Evolutionary conservation across 1,140 invertebrate genomes (phyloP), one percentile per base, ranked within the genome.

Genomic region (Dufourea novaeangliae): DNA sequence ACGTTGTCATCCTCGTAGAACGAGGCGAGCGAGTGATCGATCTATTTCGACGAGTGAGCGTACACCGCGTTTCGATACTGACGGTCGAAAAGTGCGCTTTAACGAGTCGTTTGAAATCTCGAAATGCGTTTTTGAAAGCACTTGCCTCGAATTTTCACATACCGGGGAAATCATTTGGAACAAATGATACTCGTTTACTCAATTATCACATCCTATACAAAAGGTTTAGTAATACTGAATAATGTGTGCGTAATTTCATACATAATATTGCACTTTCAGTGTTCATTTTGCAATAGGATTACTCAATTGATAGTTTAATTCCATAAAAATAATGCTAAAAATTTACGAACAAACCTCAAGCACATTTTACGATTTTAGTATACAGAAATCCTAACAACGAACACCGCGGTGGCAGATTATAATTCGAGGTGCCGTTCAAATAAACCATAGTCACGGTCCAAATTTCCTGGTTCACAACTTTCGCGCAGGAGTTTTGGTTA

Each of bases 11-110:
- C 70, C 46, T 62, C n/a, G 20, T 73, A 34, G 34, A 73, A 72
- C 77, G 78, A 83, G 66, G 62, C 67, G 78, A 74, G 79, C 78
- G 71, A 79, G 34, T 78, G 81, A 88, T 86, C 81, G 83, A 89
- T 88, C 83, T 87, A 75, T 73, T 82, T 79, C 79, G 69, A 86
- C 76, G 72, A 76, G 76, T 61, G 74, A 78, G 46, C 62, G 71
- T 82, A 84, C 82, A 59, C 78, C 70, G 34, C 39, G 22, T 78
- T 61, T 25, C 79, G 79, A 83, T 67, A 44, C 39, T 37, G 63
- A 41, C 57, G 56, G 50, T 62, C 32, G 44, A 27, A 52, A 37
- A 70, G 74, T 44, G 22, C 20, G 29, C 50, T 52, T 75, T 57
- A 75, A 75, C 72, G n/a, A 75, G 50, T 14, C 62, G 72, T 44